Evolutionary conservation across 2,797 vertebrate species (phyloP), one percentile per base, ranked within the genome.

Genomic region (Peromyscus nudipes): DNA sequence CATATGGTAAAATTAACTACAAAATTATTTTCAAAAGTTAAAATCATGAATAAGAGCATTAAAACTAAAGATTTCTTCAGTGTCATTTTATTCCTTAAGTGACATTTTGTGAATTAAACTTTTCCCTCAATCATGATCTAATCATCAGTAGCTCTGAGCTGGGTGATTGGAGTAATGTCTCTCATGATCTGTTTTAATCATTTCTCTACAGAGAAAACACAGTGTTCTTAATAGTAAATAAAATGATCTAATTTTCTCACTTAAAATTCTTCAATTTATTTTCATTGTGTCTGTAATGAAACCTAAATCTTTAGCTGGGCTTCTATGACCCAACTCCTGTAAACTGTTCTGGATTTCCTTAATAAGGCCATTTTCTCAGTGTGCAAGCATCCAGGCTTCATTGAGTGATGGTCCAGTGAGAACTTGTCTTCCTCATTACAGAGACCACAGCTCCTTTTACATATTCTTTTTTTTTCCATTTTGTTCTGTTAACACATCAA

Each of bases 351-450:
- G 55, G 43, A 7, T 7, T 86, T 76, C 9, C 37, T 92, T 43
- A 65, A 11, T 43, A 60, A 37, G 11, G 2, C 1, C 14, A 37
- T 27, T 49, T 77, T 37, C 55, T 89, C 52, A 75, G 29, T 52
- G 55, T 13, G 2, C 1, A 85, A 27, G 4, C 31, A 2, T 23
- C 21, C 6, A 16, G 23, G 2, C 14, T 43, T 27, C 1, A 64
- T 2, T 25, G 62, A 57, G 27, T 12, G 11, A 1, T 49, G 3
- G 29, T 34, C 0, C 17, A 21, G 0, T 34, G 62, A 49, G 4
- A 31, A 40, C 9, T 27, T 64, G 16, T 34, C 27, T 46, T 13
- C 40, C 40, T 43, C 3, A 17, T 2, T 31, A 3, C 31, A 73
- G 13, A 21, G 17, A 31, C 12, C n/a, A 65, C 4, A 34, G 5